Conservation (phyloP, 2,113 vertebrate genomes). For the Azemiops feae region DNA sequence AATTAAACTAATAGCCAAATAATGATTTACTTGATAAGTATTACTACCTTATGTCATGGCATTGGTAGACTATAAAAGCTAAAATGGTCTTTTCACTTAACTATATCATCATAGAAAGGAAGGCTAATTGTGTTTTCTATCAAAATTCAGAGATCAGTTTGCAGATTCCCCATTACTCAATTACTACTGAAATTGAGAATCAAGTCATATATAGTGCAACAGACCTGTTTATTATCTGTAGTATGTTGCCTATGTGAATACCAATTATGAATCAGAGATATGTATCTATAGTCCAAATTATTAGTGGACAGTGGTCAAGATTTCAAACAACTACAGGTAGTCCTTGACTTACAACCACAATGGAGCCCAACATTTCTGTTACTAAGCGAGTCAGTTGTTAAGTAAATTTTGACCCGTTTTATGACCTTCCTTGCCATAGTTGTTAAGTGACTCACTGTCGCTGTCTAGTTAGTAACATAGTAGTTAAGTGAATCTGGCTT, state of each 20-base stretch:
- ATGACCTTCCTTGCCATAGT: too few relatives aligned
- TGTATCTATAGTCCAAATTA: not conserved
- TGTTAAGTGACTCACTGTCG: too few relatives aligned
- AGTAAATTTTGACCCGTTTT: too few relatives aligned
- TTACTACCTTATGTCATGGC: not conserved
- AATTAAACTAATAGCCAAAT: constrained; percentile 36
- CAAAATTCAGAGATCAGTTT: not conserved
- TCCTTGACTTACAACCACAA: too few relatives aligned
- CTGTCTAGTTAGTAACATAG: too few relatives aligned
- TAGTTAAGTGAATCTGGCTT: too few relatives aligned
- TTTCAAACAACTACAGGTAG: not conserved
- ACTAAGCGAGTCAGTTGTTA: too few relatives aligned
- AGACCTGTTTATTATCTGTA: not conserved
- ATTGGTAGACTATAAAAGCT: constrained; percentile 25
- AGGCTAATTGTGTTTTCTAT: not conserved
- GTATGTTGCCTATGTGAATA: not conserved
- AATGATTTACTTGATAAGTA: constrained; percentile 33
- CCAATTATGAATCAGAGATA: not conserved
- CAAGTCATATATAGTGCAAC: not conserved
- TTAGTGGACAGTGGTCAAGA: not conserved
- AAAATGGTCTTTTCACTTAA: not conserved
- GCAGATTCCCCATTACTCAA: constrained; percentile 14
- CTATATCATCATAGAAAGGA: not conserved
- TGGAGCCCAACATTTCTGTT: too few relatives aligned
- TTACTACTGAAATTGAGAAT: not conserved